These are phyloP conservation scores for Apamea sordens DNA, from an alignment of 2,888 invertebrate species.

Conservation along the genomic window DNA sequence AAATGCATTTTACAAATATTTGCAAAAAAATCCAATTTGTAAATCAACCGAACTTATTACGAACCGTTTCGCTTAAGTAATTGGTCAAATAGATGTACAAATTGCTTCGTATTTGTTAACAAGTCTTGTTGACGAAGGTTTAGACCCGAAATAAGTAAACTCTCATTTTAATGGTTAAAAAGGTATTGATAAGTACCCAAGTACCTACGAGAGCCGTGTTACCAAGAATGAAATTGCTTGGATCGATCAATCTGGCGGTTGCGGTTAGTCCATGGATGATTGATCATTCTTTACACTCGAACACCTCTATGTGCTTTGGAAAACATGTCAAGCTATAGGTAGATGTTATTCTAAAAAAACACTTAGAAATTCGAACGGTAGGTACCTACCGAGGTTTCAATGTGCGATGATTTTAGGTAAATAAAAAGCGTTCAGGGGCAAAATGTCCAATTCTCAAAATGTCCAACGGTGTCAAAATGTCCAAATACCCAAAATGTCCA, in stretches of 20 bases:
- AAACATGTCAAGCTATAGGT: not conserved
- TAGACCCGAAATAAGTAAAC: not conserved
- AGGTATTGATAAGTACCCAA: not conserved
- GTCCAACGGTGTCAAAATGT: too few relatives aligned
- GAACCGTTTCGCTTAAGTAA: not conserved
- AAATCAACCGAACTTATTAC: conserved; percentile 9
- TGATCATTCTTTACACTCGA: not conserved
- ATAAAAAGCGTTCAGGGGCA: too few relatives aligned
- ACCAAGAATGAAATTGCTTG: not conserved
- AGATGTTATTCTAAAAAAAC: too few relatives aligned
- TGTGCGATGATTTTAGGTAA: too few relatives aligned
- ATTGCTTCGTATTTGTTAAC: conserved; percentile 19
- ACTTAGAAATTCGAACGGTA: not conserved
- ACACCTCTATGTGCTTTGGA: not conserved
- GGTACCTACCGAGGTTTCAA: not conserved
- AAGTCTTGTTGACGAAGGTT: not conserved
- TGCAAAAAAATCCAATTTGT: conserved; percentile 23
- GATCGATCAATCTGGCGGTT: conserved; percentile 18
- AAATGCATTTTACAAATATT: conserved; percentile 8
- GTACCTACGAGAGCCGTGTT: not conserved
- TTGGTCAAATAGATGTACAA: conserved; percentile 14
- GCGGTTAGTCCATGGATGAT: not conserved
- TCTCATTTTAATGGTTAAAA: not conserved
- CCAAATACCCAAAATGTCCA: too few relatives aligned
- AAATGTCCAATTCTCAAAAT: too few relatives aligned